Evolutionary conservation across 2,888 invertebrate genomes (phyloP).

Genomic region (Vanessa cardui): DNA sequence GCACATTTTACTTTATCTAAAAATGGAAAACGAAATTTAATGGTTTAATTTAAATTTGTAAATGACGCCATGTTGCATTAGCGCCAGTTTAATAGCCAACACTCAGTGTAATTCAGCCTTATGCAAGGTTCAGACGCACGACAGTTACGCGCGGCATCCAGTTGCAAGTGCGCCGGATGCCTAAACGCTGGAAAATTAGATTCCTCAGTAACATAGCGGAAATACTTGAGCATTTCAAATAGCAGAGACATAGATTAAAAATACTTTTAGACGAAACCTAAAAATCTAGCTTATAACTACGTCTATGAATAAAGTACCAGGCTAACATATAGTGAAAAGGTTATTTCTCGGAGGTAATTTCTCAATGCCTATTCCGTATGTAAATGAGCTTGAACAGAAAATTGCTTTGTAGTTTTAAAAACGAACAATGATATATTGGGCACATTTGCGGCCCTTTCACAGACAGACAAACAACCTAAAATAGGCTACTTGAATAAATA

Average conservation of each 20-base stretch:
- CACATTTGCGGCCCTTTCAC: constrained; percentile 59
- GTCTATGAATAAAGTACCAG: constrained; percentile 4
- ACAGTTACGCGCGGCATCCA: constrained; percentile 15
- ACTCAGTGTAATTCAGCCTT: constrained; percentile 20
- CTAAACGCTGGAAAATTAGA: constrained; percentile 33
- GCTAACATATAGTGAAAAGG: neutral
- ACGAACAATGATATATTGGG: constrained; percentile 52
- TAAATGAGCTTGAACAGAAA: constrained; percentile 30
- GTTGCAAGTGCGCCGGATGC: constrained; percentile 29
- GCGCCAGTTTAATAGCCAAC: neutral
- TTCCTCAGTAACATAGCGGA: constrained; percentile 35
- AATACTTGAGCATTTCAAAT: constrained; percentile 24
- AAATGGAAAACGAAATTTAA: neutral
- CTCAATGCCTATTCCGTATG: constrained; percentile 24
- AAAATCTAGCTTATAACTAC: neutral
- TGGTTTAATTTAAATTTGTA: neutral
- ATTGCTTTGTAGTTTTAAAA: constrained; percentile 48
- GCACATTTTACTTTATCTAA: neutral
- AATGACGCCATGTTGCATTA: neutral
- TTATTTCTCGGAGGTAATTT: constrained; percentile 17
- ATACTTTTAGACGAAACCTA: constrained; percentile 19
- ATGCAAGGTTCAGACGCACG: constrained; percentile 20
- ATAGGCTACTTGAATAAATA: constrained; percentile 71
- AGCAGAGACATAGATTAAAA: constrained; percentile 29
- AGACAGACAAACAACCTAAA: constrained; percentile 59